Percentiles rank a stretch among this genome's conserved stretches.
phyloP scores from a whole-genome alignment of 2,888 invertebrate genomes.

The Anodontia alba region DNA sequence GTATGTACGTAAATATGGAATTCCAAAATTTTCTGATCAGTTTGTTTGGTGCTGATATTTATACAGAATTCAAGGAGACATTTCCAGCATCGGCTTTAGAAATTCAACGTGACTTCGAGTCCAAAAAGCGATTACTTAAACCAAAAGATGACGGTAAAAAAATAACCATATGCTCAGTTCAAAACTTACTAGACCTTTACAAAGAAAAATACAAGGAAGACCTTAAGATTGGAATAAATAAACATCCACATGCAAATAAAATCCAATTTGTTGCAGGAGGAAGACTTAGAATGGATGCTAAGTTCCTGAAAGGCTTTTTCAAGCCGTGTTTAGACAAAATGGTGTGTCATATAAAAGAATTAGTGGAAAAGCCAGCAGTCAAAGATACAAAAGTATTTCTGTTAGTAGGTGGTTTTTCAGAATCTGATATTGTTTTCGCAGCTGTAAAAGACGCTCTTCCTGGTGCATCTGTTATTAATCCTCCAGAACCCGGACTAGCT shows the following conservation, averaged over 20 bases:
- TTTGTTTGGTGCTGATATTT: background rate
- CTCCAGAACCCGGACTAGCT: constrained; percentile 45
- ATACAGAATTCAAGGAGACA: background rate
- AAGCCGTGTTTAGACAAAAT: constrained; percentile 32
- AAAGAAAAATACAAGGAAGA: background rate
- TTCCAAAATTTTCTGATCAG: background rate
- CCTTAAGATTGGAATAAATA: background rate
- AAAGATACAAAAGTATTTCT: constrained; percentile 34
- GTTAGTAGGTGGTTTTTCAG: constrained; percentile 56
- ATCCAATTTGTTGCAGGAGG: background rate
- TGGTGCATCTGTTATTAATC: constrained; percentile 29
- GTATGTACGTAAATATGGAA: background rate
- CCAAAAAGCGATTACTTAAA: background rate
- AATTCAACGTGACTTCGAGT: background rate
- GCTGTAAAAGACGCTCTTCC: constrained; percentile 29
- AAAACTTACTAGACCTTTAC: background rate
- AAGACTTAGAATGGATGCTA: background rate
- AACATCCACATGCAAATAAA: background rate
- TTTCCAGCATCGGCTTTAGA: background rate
- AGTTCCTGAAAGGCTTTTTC: constrained; percentile 11
- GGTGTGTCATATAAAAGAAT: constrained; percentile 31
- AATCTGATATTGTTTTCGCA: constrained; percentile 25
- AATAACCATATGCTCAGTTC: background rate
- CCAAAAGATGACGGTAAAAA: background rate
- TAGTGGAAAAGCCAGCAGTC: constrained; percentile 28